phyloP scores from a whole-genome alignment of 35 echinoderm and acorn worm genomes.

The Holothuria glaberrima region DNA sequence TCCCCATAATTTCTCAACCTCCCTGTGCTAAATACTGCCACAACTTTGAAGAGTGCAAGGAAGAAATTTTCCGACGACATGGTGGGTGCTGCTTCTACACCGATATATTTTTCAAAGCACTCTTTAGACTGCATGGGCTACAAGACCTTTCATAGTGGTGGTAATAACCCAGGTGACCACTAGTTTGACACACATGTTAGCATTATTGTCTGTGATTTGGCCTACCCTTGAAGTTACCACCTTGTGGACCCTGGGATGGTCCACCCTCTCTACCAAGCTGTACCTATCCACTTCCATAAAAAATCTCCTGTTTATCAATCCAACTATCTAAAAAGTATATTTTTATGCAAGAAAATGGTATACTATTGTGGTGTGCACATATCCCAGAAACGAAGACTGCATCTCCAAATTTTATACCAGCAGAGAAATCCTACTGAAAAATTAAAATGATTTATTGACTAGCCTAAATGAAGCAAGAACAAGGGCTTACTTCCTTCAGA shows the following conservation, averaged over 20 bases:
- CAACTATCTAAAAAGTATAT: constrained; percentile 17
- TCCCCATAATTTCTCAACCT: background rate
- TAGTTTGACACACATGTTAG: constrained; percentile 1
- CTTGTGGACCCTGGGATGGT: constrained; percentile 46
- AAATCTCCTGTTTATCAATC: constrained; percentile 29
- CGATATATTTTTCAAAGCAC: background rate
- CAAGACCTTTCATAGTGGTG: constrained; percentile 12
- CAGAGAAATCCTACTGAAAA: background rate
- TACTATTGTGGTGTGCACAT: background rate
- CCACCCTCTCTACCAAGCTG: background rate
- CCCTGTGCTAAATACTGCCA: background rate
- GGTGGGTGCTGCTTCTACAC: background rate
- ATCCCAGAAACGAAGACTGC: background rate
- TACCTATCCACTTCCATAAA: constrained; percentile 29
- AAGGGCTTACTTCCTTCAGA: background rate
- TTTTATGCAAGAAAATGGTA: constrained; percentile 17
- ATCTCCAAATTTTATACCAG: background rate
- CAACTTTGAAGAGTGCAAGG: background rate
- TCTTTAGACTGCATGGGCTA: background rate
- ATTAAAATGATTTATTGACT: background rate
- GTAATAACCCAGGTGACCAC: background rate
- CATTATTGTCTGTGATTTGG: background rate
- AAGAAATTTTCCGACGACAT: background rate
- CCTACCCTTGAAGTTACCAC: constrained; percentile 2
- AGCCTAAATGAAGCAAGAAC: background rate